Evolutionary conservation across 2,113 vertebrate genomes (phyloP).

Genomic region (Xenopus tropicalis): DNA sequence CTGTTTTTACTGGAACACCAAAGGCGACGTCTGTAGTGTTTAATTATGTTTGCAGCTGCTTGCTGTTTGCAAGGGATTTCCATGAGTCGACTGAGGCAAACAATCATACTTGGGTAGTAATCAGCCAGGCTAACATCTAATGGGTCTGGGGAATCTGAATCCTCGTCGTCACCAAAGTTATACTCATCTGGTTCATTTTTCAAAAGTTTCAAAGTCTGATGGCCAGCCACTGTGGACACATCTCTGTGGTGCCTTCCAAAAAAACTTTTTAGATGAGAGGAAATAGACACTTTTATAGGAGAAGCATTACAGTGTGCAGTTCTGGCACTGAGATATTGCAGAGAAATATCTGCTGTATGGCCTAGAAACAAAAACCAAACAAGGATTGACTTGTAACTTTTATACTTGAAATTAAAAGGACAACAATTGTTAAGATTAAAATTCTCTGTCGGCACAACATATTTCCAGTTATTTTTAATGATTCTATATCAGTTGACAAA

Average conservation of each 20-base stretch:
- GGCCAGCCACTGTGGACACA: too few species aligned
- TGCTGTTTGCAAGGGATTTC: background rate
- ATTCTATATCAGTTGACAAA: too few species aligned
- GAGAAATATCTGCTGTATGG: background rate
- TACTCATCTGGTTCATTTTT: background rate
- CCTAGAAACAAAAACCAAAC: background rate
- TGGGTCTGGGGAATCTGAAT: background rate
- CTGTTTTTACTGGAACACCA: slow-evolving; percentile 1
- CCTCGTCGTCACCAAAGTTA: background rate
- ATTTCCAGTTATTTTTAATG: too few species aligned
- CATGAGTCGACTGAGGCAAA: background rate
- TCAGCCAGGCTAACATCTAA: slow-evolving; percentile 1
- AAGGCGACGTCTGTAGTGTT: background rate
- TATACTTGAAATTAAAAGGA: too few species aligned
- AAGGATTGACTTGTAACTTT: too few species aligned
- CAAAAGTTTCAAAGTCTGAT: background rate
- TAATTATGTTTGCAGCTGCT: slow-evolving; percentile 4
- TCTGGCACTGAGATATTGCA: background rate
- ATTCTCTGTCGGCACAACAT: too few species aligned
- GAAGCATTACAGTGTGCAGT: background rate
- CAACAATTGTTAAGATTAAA: too few species aligned
- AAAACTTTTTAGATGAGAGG: background rate
- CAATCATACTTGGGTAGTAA: slow-evolving; percentile 14
- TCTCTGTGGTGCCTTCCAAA: background rate
- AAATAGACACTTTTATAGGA: background rate